Evolutionary conservation across 2,113 vertebrate species (phyloP).

Genomic region (Cathartes aura): DNA sequence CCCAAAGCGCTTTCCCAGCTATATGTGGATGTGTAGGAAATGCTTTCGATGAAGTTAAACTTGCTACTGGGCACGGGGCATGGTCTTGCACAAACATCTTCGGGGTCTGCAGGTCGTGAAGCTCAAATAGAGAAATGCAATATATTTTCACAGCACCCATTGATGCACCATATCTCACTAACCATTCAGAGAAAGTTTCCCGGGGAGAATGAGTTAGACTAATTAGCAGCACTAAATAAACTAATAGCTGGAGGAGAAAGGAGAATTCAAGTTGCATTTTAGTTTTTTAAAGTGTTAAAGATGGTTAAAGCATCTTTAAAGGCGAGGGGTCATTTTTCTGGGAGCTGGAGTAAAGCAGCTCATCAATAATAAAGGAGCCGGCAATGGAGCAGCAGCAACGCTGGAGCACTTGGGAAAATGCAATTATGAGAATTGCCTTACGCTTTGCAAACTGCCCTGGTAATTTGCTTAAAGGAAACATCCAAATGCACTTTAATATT

Average conservation of each 20-base stretch:
- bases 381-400: neutral
- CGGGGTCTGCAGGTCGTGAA: neutral
- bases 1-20: neutral
- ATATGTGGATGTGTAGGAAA: rapidly evolving
- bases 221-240: conserved; percentile 20
- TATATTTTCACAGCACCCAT: neutral
- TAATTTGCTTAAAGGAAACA: neutral
- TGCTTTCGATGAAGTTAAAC: neutral
- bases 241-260: neutral
- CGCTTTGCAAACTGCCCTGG: neutral
- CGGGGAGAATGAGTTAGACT: neutral
- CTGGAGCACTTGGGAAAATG: conserved; percentile 12
- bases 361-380: neutral
- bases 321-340: neutral
- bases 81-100: neutral
- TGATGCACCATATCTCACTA: neutral
- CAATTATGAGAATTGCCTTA: conserved; percentile 5
- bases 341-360: neutral
- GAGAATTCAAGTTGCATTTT: neutral
- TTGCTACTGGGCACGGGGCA: no score
- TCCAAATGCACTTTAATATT: neutral
- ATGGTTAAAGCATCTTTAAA: neutral
- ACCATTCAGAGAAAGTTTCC: neutral
- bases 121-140: neutral
- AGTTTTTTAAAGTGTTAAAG: neutral